Percentiles rank a stretch among this genome's conserved stretches.
phyloP scores from a whole-genome alignment of 1,140 invertebrate species.

The Brachystomella parvula region DNA sequence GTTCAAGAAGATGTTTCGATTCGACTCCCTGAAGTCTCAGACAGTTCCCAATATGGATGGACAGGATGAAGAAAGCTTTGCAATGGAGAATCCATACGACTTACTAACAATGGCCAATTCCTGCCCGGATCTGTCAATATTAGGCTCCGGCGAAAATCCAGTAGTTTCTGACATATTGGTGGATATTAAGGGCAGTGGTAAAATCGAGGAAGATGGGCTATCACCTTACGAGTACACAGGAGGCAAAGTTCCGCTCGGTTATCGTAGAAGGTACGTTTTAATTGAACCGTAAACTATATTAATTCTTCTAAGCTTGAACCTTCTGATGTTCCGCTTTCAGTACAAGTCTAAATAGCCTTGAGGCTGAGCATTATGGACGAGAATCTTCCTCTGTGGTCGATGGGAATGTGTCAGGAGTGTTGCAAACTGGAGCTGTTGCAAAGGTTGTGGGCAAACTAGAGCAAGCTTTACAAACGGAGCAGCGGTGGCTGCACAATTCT shows the following conservation, averaged over 20 bases:
- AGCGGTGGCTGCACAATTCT: neutral
- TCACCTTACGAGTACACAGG: neutral
- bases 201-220: neutral
- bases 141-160: conserved; percentile 5
- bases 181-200: neutral
- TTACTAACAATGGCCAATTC: conserved; percentile 32
- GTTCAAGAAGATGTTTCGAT: conserved; percentile 30
- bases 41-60: conserved; percentile 34
- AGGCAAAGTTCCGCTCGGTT: conserved; percentile 33
- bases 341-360: conserved; percentile 31
- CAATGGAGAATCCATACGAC: conserved; percentile 31
- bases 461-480: conserved; percentile 18
- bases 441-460: conserved; percentile 26
- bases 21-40: conserved; percentile 30
- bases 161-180: neutral
- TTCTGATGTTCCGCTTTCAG: conserved; percentile 23
- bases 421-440: conserved; percentile 16
- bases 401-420: conserved; percentile 17
- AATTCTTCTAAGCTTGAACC: neutral
- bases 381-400: conserved; percentile 18
- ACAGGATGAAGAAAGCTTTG: conserved; percentile 35
- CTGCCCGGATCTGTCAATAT: conserved; percentile 34
- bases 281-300: neutral
- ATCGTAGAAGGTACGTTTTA: conserved; percentile 30
- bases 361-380: conserved; percentile 12